Evolutionary conservation across 2,113 vertebrate genomes (phyloP), one percentile per base, ranked within the genome.

Genomic region (Machaerirhynchus nigripectus): DNA sequence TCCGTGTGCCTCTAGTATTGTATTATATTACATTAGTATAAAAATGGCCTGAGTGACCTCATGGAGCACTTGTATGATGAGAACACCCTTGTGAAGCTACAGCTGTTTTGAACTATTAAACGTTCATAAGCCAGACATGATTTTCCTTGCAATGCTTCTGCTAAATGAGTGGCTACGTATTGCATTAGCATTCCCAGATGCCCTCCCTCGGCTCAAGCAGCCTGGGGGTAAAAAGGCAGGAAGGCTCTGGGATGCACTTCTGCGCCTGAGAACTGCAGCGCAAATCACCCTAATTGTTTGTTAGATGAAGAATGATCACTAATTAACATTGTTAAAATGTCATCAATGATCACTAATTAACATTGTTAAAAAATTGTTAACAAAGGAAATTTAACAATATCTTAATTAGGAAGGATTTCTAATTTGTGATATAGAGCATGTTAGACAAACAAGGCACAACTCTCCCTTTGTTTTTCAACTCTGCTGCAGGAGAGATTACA

Each of bases 251-350:
- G 96, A 97, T 80, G 70, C 94, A 87, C 84, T 76, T 86, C 96
- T 97, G 87, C 3, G 91, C 93, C 94, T 87, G 87, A 87, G 89
- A 97, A 95, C 80, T 84, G 84, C 89, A 77, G 87, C 6, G 67
- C 97, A 97, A 97, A 98, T 98, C 97, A 93, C 89, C 92, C 97
- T 98, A 97, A 98, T 97, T 97, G 97, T 98, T 98, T 97, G 96
- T 97, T 97, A 97, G 97, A 97, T 96, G 97, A 98, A 97, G 97
- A 98, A 97, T 97, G 97, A 98, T 97, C 97, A 78, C 96, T 98
- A 98, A 98, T 98, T 98, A 98, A 97, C 98, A 98, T 97, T 96
- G 97, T 98, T 98, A 97, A 98, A 98, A 97, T 97, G 95, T 96
- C 96, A 97, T 96, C 95, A 94, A 95, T 97, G 97, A 98, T 98